Conservation (phyloP, 2,113 vertebrate genomes). For the Nyctereutes procyonoides region DNA sequence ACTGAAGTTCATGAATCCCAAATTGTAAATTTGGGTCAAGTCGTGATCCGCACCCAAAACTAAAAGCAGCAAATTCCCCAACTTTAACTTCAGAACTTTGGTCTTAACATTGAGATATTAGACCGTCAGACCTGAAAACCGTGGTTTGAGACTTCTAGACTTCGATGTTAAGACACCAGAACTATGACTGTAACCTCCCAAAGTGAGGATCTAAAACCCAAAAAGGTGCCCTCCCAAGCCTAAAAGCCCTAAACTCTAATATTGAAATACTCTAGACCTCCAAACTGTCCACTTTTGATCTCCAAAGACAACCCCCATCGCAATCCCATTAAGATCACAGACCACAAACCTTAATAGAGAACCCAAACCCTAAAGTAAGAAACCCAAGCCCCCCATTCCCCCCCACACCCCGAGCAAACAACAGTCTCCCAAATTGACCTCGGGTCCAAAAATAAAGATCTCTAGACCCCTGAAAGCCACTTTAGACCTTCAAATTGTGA, state of each 20-base stretch:
- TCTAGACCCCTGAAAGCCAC: neutral
- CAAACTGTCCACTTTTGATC: neutral
- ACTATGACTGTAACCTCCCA: neutral
- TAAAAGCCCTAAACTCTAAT: neutral
- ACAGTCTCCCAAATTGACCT: neutral
- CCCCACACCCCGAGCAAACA: neutral
- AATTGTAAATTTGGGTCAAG: conserved; percentile 22
- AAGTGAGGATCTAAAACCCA: neutral
- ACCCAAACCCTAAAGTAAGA: neutral
- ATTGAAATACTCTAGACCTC: neutral
- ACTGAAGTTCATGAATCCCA: neutral
- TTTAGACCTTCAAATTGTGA: neutral
- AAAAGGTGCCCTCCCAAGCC: neutral
- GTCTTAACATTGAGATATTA: neutral
- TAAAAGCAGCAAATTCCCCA: neutral
- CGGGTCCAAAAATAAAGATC: neutral
- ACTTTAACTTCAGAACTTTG: neutral
- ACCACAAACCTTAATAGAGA: neutral
- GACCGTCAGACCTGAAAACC: neutral
- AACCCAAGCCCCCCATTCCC: neutral
- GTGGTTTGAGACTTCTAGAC: neutral
- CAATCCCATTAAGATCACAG: neutral
- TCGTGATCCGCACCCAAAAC: conserved; percentile 15
- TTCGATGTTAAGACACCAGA: neutral
- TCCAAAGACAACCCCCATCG: neutral